Base-by-base conservation (phyloP, 2,888 invertebrate species). In the Ectemnius lituratus region DNA sequence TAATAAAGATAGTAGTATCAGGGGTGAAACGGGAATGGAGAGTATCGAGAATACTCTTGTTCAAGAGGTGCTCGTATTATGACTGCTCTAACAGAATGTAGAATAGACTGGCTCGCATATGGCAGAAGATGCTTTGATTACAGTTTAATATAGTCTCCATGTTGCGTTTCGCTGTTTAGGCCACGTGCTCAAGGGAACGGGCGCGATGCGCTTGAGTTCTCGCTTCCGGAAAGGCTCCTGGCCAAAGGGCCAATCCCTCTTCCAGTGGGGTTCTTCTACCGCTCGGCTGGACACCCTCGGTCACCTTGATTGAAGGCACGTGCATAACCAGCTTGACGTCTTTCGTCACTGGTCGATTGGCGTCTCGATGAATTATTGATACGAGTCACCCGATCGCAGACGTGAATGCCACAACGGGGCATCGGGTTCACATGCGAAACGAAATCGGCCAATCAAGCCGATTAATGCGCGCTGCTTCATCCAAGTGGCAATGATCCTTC, bases 91-190 rank as follows among this genome's bases (percentile, higher is more conserved):
- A 46, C 61, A 47, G 18, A 11, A 63, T 60, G 56, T 27, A 14
- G 45, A 52, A 3, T 18, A 62, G 28, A 46, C 14, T 46, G 23
- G 28, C 45, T 18, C 52, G 52, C 52, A 52, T 52, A 52, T 52
- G 52, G 52, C 5, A 52, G 52, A 16, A 52, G 16, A 62, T 67
- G 23, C 37, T 23, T 14, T 70, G 73, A 84, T 86, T 86, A 86
- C 86, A 86, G 82, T 86, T 86, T 70, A 86, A 71, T 81, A 86
- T 85, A 75, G 86, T 83, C 78, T 85, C 85, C 86, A 86, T 85
- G 75, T 70, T 76, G 74, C 62, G 27, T 46, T n/a, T 13, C 8
- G 37, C 11, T 37, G 14, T 14, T n/a, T 14, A 37, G 59, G 69
- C 71, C 73, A 76, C 66, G 82, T 69, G 74, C 60, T 13, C 59